Evolutionary conservation across 2,888 invertebrate genomes (phyloP), one percentile per base, ranked within the genome.

Genomic region (Ditylenchus weischeri): DNA sequence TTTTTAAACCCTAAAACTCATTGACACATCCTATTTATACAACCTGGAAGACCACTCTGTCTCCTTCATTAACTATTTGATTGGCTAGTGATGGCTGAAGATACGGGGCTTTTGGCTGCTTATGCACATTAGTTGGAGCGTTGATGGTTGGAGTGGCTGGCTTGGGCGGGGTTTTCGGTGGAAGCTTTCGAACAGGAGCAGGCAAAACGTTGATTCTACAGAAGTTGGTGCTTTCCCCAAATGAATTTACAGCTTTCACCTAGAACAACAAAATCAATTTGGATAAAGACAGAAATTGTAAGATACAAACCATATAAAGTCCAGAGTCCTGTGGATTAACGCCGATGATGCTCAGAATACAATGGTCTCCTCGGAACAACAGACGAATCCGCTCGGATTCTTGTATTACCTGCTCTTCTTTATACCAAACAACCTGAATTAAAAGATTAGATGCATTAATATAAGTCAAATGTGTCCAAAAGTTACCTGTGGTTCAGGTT

Each of bases 351-450:
- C 88, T 88, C 66, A 91, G 85, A 36, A 87, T 86, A 74, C 85
- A 85, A 47, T 83, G 82, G 84, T 92, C 91, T 18, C 91, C 80
- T 11, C 68, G 61, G 71, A 91, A 91, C 6, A 90, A 85, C 43
- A 92, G 84, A 81, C 90, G 90, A 75, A 91, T 89, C 81, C 91
- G 90, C 48, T 89, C 87, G 0, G 91, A 90, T 83, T 91, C 91
- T 83, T 90, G 90, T 0, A 92, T 89, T 0, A 90, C 90, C 65
- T 88, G 87, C 63, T 89, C 89, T 78, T 91, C 89, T 79, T 90
- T 90, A 83, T 90, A 91, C 89, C 89, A 89, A 75, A 88, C 49
- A 18, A 74, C 68, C 54, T 63, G 11, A 62, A 62, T 4, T 11
- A 62, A 6, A 29, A 29, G 2, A 4, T 29, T 29, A 29, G 29